Conservation (phyloP, 2,113 vertebrate genomes). For the Prolemur simus region DNA sequence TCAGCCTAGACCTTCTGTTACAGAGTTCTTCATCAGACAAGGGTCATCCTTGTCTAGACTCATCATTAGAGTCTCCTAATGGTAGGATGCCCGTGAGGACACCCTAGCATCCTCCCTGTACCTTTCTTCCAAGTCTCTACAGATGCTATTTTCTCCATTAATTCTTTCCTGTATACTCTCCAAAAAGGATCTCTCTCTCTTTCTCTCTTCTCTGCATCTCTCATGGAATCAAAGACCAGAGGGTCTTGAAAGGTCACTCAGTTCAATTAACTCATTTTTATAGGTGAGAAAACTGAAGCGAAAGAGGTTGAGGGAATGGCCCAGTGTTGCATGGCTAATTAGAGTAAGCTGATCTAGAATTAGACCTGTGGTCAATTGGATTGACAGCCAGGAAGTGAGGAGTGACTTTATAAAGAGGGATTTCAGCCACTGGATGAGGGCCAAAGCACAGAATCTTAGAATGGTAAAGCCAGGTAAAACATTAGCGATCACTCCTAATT, state of each 20-base stretch:
- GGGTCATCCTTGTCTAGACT: not conserved
- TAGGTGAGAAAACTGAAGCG: not conserved
- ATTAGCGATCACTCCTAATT: not conserved
- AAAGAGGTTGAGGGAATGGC: not conserved
- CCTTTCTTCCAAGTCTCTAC: constrained; percentile 28
- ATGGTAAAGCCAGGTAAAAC: not conserved
- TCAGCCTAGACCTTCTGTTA: not conserved
- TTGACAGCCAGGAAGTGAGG: not conserved
- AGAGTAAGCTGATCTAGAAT: constrained; percentile 1
- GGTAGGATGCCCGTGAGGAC: not conserved
- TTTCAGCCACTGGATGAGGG: not conserved
- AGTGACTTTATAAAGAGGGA: not conserved
- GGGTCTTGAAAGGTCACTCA: not conserved
- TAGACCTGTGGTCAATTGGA: not conserved
- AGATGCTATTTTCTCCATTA: not conserved
- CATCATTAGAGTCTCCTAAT: not conserved
- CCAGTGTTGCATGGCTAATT: not conserved
- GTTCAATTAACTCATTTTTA: not conserved
- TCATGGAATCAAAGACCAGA: not conserved
- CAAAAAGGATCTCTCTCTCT: not conserved
- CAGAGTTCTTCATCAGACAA: not conserved
- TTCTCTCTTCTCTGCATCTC: not conserved
- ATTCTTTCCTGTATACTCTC: not conserved
- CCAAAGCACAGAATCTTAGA: not conserved
- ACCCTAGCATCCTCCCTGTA: not conserved